These are phyloP conservation scores for Colostygia pectinataria DNA, from an alignment of 2,888 invertebrate genomes.

Conservation along the genomic window DNA sequence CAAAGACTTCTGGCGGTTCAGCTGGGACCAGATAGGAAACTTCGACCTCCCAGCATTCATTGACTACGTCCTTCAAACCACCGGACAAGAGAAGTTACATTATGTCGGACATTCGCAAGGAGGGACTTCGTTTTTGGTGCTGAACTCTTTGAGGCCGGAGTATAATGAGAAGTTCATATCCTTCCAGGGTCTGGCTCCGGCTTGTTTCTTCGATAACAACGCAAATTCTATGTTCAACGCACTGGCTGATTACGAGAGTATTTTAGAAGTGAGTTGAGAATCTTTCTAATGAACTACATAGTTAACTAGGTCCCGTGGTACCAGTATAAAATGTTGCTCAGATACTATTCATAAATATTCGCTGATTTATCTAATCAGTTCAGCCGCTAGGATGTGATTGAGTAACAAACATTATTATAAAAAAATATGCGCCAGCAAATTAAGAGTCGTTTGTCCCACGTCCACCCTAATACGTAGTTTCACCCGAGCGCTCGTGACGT, in stretches of 20 bases:
- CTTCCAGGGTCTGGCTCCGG: conserved; percentile 69
- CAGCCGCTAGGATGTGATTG: too few species aligned
- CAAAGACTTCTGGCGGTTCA: conserved; percentile 60
- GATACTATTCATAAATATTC: too few species aligned
- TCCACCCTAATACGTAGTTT: too few species aligned
- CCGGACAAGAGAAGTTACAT: conserved; percentile 49
- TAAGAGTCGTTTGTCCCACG: too few species aligned
- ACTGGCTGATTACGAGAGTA: conserved; percentile 43
- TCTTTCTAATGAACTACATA: too few species aligned
- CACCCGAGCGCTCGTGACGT: too few species aligned
- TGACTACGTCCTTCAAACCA: conserved; percentile 47
- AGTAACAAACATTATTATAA: too few species aligned
- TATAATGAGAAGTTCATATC: conserved; percentile 59
- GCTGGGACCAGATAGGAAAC: conserved; percentile 64
- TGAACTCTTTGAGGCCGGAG: conserved; percentile 60
- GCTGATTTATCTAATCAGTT: too few species aligned
- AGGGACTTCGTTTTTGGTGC: conserved; percentile 60
- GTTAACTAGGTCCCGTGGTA: too few species aligned
- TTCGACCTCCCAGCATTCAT: conserved; percentile 54
- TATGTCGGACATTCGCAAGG: conserved; percentile 71
- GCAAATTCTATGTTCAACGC: conserved; percentile 37
- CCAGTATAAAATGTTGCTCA: too few species aligned
- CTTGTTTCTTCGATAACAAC: conserved; percentile 54
- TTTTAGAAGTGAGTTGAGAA: conserved; percentile 50
- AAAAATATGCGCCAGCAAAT: too few species aligned